Conservation (phyloP, 1,140 invertebrate species). For the Physella acuta region DNA sequence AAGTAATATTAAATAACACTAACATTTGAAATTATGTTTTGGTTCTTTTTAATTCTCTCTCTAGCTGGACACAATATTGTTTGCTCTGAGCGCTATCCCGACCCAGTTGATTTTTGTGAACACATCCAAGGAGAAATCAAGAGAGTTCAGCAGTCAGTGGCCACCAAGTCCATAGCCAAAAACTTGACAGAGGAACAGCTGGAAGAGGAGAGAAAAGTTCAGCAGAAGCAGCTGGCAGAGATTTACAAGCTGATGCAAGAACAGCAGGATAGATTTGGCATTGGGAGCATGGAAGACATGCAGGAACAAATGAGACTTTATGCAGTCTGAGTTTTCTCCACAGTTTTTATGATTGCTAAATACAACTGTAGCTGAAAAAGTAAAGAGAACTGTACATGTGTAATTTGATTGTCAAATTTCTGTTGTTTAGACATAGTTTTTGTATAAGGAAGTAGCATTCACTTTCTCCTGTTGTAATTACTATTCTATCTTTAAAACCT, state of each 20-base stretch:
- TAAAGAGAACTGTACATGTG: too few relatives aligned
- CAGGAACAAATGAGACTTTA: slow-evolving; percentile 57
- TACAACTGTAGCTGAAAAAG: too few relatives aligned
- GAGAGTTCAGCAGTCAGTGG: slow-evolving; percentile 47
- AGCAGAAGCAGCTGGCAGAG: slow-evolving; percentile 49
- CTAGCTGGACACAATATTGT: neutral
- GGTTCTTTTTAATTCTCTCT: too few relatives aligned
- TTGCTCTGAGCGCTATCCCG: slow-evolving; percentile 26
- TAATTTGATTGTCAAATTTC: too few relatives aligned
- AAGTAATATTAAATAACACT: too few relatives aligned
- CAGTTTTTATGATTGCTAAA: too few relatives aligned
- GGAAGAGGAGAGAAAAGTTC: slow-evolving; percentile 47
- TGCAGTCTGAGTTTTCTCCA: slow-evolving; percentile 26
- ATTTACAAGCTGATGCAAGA: slow-evolving; percentile 56
- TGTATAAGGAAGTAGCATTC: too few relatives aligned
- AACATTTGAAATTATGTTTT: too few relatives aligned
- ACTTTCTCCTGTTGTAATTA: too few relatives aligned
- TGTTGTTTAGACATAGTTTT: too few relatives aligned
- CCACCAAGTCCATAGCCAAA: slow-evolving; percentile 47
- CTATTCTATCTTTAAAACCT: too few relatives aligned
- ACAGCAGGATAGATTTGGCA: slow-evolving; percentile 54
- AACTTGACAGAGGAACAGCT: slow-evolving; percentile 49
- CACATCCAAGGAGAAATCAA: slow-evolving; percentile 59
- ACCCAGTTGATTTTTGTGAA: slow-evolving; percentile 54
- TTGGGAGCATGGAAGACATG: slow-evolving; percentile 49